Conservation (phyloP, 2,797 vertebrate genomes). For the Scolopax rusticola region DNA sequence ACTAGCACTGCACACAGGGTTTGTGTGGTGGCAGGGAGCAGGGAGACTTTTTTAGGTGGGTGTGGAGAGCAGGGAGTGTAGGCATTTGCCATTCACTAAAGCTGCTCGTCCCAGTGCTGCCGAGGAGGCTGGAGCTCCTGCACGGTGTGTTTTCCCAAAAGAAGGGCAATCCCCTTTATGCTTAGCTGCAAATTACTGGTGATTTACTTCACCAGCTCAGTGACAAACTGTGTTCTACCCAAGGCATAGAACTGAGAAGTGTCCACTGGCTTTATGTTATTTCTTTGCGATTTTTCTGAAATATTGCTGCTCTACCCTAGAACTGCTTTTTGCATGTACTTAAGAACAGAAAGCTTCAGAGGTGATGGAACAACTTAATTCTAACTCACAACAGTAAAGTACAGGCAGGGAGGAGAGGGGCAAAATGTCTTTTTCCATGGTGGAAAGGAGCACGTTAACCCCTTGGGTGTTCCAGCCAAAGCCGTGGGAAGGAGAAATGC, state of each 20-base stretch:
- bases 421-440: neutral
- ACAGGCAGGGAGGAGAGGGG: neutral
- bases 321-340: neutral
- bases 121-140: neutral
- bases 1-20: neutral
- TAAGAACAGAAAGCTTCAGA: neutral
- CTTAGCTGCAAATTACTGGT: neutral
- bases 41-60: neutral
- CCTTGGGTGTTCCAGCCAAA: neutral
- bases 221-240: neutral
- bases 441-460: neutral
- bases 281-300: neutral
- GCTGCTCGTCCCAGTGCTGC: neutral
- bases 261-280: neutral
- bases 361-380: neutral
- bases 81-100: conserved; percentile 21
- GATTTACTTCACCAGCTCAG: neutral
- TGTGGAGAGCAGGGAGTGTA: neutral
- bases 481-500: neutral
- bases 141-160: neutral
- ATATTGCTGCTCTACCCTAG: neutral
- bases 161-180: neutral
- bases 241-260: neutral
- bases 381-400: neutral
- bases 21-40: neutral